Evolutionary conservation across 2,113 vertebrate species (phyloP), one percentile per base, ranked within the genome.

Genomic region (Corythoichthys haematopterus): DNA sequence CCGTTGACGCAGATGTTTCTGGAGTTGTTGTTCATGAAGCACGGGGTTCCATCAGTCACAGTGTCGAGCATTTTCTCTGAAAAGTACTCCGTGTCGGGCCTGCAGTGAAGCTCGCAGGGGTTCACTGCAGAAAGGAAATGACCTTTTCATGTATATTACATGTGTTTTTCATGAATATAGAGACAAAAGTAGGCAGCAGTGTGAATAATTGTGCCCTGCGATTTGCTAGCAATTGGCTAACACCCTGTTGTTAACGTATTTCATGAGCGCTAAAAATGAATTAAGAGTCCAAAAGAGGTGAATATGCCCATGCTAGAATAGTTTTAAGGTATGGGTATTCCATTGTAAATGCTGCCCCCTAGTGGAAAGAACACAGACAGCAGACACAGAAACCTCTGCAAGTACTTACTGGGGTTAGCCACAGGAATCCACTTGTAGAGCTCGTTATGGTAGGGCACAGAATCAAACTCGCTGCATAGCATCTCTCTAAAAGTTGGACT

Each of bases 381-480:
- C 79, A 46, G 33, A 20, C 84, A 74, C 38, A 45, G 0, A 14
- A 11, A 40, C 40, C 45, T 28, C 9, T 37, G 3, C 11, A 4
- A 43, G 0, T 28, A 71, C 74, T 45, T 91, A 98, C 97, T 84
- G 82, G 88, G 73, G 82, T 92, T 95, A 56, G 89, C 83, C 69
- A 98, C 83, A 0, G 97, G 96, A 76, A 94, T 90, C 97, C 97
- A 99, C 77, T 88, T 84, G 84, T 98, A 95, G 68, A 99, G 92
- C 56, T 95, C 89, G 0, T 97, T 98, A 83, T 94, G 93, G 88
- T 98, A 96, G 1, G 94, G 91, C 58, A 98, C 95, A 0, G 95
- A 98, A 82, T 99, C 92, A 79, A 99, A 99, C 80, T 99, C 97
- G 52, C 93, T 98, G 91, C 97, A 99, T 51, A 97, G 96, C 96